A percentile compares a stretch with the other conserved stretches of the same genome.
Evolutionary conservation across 2,113 vertebrate genomes (phyloP).

Genomic region (Galemys pyrenaicus): DNA sequence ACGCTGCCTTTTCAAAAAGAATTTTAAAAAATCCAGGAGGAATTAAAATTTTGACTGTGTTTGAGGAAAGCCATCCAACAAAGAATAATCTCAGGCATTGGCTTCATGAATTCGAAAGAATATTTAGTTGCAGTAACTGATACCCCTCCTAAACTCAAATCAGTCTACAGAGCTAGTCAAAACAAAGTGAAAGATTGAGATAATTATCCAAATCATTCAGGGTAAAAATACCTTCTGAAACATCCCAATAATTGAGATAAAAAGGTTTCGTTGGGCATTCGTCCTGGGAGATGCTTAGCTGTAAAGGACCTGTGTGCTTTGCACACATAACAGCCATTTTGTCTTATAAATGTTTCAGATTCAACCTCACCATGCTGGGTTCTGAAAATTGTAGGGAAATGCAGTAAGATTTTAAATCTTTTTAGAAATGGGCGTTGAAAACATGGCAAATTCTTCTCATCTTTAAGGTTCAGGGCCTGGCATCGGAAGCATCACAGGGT

Average conservation of each 20-base stretch:
- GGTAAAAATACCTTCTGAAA: neutral
- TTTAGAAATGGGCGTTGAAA: neutral
- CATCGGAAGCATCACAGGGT: neutral
- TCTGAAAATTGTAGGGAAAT: neutral
- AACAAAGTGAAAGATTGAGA: neutral
- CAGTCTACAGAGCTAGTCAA: constrained; percentile 29
- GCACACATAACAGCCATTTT: neutral
- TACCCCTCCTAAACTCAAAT: neutral
- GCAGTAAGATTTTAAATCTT: neutral
- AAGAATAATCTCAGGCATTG: neutral
- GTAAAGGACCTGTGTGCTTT: neutral
- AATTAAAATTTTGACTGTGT: neutral
- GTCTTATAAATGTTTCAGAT: neutral
- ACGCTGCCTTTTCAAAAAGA: neutral
- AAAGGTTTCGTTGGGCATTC: neutral
- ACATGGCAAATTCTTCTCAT: neutral
- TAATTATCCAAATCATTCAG: neutral
- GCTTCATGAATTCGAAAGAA: neutral
- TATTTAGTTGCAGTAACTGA: neutral
- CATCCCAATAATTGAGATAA: neutral
- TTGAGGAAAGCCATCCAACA: neutral
- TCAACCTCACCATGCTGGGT: neutral
- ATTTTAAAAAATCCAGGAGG: neutral
- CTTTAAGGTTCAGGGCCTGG: neutral
- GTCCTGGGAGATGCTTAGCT: neutral